A percentile compares a stretch with the other conserved stretches of the same genome.
These are phyloP conservation scores for Raja brachyura DNA, from an alignment of 2,113 vertebrate species.

Conservation along the genomic window DNA sequence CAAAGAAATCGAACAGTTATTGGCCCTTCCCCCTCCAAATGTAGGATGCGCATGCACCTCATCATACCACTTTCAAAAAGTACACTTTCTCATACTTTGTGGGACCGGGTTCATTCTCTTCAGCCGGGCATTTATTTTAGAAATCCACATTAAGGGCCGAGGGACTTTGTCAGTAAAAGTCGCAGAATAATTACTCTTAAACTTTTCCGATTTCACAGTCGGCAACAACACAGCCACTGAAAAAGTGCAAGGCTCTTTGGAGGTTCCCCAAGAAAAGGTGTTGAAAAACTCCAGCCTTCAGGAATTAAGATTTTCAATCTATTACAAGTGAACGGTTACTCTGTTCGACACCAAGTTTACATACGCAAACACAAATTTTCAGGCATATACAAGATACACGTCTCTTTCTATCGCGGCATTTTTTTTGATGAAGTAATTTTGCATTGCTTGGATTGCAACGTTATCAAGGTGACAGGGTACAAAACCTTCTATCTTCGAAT, in stretches of 20 bases:
- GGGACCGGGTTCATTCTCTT: neutral
- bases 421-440: too few species aligned
- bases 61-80: neutral
- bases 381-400: neutral
- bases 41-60: neutral
- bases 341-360: neutral
- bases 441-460: neutral
- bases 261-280: neutral
- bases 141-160: neutral
- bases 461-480: neutral
- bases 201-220: neutral
- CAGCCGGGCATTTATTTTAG: neutral
- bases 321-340: neutral
- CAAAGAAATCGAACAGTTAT: constrained; percentile 35
- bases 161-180: neutral
- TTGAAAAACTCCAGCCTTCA: constrained; percentile 19
- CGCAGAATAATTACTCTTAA: neutral
- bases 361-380: neutral
- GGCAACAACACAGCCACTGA: neutral
- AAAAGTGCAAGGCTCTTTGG: neutral
- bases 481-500: neutral
- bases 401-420: neutral
- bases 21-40: constrained; percentile 21
- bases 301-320: neutral
- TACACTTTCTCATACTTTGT: neutral